Base-by-base conservation (phyloP, 2,113 vertebrate species). In the Platichthys flesus region DNA sequence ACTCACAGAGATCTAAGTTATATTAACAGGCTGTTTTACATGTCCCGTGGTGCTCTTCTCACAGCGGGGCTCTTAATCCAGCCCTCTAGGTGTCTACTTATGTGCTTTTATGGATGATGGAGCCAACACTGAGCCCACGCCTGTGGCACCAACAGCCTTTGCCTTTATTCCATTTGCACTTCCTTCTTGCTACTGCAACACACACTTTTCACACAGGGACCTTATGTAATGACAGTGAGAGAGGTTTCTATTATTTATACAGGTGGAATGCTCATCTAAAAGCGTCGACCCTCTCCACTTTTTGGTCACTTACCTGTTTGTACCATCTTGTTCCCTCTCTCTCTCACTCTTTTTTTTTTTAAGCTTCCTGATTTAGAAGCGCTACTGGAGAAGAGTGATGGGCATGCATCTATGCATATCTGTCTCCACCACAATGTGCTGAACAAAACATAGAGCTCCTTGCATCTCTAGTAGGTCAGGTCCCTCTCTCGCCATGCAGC, bases 1-100 rank as follows among this genome's bases (percentile, higher is more conserved):
- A 92, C 89, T 89, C 78, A 14, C 42, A 60, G 73, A 76, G 85
- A 88, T 72, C 74, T 74, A 78, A 88, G 79, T 87, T 90, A 78
- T 88, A 91, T 92, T 90, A 92, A 89, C 89, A 85, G 71, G 74
- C 81, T 90, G 85, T 90, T 92, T 92, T 90, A 87, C 89, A 92
- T 93, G 88, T 93, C 87, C 90, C 78, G 72, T 80, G 90, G 84
- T 85, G 85, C 81, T 87, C 77, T 71, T 86, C 82, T 79, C 87
- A 71, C 84, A 85, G 88, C 73, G 76, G 83, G 71, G 72, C 80
- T 90, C 85, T 82, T 87, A 89, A 92, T 89, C 80, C 88, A 87
- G 84, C 89, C 86, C 85, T 89, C 90, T 82, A 90, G 88, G 83
- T 88, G 80, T 91, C 90, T 92, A 83, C 90, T 91, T 91, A 74